A percentile compares a stretch with the other conserved stretches of the same genome.
Conservation (phyloP, 2,797 vertebrate species). For the Peromyscus attwateri region DNA sequence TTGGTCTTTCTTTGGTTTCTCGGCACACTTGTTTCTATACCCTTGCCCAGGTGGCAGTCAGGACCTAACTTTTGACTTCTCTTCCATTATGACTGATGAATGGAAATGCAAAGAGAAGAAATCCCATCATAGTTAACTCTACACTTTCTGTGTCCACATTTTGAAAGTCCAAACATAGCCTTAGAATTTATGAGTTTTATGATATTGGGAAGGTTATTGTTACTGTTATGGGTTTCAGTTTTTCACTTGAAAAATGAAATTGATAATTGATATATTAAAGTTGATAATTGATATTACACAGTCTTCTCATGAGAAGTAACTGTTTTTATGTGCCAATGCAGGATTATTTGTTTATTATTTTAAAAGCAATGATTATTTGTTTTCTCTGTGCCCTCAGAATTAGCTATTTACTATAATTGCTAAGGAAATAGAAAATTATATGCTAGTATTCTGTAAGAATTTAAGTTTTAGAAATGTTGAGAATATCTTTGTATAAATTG, state of each 20-base stretch:
- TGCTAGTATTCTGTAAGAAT: neutral
- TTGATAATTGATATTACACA: neutral
- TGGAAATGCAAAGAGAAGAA: neutral
- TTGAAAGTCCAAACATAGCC: neutral
- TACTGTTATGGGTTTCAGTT: neutral
- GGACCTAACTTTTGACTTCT: neutral
- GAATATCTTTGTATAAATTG: neutral
- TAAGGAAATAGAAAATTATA: neutral
- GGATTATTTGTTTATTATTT: neutral
- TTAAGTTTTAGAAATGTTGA: neutral
- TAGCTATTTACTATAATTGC: neutral
- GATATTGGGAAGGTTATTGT: neutral
- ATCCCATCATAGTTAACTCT: neutral
- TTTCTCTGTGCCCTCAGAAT: neutral
- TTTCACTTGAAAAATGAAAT: neutral
- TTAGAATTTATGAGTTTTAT: no score
- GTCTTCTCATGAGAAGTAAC: neutral
- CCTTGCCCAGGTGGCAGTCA: neutral
- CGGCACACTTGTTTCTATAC: neutral
- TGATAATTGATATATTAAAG: neutral
- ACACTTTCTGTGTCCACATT: neutral
- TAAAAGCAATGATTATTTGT: neutral
- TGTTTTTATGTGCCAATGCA: neutral
- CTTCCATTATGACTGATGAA: no score
- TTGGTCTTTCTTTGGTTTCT: neutral